phyloP scores from a whole-genome alignment of 2,113 vertebrate genomes.

The Pteropus alecto region DNA sequence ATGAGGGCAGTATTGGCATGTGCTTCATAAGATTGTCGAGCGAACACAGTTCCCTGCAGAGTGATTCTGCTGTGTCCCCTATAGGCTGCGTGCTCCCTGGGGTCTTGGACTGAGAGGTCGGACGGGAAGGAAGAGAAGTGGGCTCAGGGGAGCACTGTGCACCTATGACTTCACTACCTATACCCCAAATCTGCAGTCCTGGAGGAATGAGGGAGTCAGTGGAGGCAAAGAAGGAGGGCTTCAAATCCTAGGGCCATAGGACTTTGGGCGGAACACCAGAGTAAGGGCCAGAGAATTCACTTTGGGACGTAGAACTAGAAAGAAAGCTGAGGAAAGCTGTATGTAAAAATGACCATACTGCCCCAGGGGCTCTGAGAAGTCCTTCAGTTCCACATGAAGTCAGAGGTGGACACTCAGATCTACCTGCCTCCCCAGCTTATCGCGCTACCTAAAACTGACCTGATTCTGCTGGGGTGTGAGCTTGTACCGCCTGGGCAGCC shows the following conservation, averaged over 20 bases:
- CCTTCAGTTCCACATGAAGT: not conserved
- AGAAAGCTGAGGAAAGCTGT: not conserved
- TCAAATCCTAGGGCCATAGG: not conserved
- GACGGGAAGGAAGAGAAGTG: not conserved
- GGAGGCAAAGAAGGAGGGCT: not conserved
- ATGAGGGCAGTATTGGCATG: not conserved
- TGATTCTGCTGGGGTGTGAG: not conserved
- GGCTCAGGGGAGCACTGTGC: not conserved
- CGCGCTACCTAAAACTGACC: not conserved
- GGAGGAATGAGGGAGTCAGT: not conserved
- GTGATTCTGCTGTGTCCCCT: not conserved
- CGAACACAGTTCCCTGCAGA: not conserved
- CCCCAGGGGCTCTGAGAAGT: not conserved
- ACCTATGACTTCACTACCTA: not conserved
- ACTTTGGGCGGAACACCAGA: not conserved
- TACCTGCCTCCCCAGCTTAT: not conserved
- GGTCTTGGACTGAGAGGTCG: not conserved
- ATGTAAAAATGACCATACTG: too few relatives aligned
- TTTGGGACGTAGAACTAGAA: not conserved
- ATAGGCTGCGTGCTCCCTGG: not conserved
- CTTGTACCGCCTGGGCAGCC: not conserved
- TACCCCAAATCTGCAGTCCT: not conserved
- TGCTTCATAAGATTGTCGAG: not conserved
- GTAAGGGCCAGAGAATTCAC: not conserved
- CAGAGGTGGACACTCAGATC: not conserved